Evolutionary conservation across 1,140 invertebrate species (phyloP), one percentile per base, ranked within the genome.

Genomic region (Lerema accius): DNA sequence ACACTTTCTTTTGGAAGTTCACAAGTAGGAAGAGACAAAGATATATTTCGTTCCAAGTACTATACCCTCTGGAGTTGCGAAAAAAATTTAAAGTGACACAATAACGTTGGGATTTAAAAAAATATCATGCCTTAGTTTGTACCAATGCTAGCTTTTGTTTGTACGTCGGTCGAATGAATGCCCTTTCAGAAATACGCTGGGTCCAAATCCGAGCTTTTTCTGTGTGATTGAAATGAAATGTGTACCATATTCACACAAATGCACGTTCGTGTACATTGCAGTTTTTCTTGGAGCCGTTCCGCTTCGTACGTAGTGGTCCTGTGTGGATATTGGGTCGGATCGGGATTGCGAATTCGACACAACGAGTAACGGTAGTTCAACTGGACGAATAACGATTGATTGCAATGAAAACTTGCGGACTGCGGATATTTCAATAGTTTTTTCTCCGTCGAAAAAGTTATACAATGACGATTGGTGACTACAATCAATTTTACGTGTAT

Each of bases 121-220:
- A 39, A 1, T 15, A 11, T 46, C 23, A 13, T 46, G 3, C 43
- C 19, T 43, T 16, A 23, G 19, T 5, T 46, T 3, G 4, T n/a
- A 26, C 23, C 43, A 23, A 23, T 46, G 23, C 43, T 19, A 13
- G 35, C 49, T 39, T 51, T 53, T 53, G 49, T 53, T 53, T 53
- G 32, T 23, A 40, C 35, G 11, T 39, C 49, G 32, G 32, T 4
- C 49, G 49, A 53, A 53, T 53, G 49, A 53, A 53, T 39, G 16
- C 32, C 49, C 35, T 39, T 53, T 53, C 49, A 53, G 16, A 23
- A 35, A 16, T 17, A 13, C 19, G 32, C 37, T 32, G 49, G 49
- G 13, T 11, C 35, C 37, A 53, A 53, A 53, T 53, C 35, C 49
- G 35, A 11, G 32, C n/a, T 53, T 37, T 53, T 53, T 53, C 32